Percentiles rank a stretch among this genome's conserved stretches.
Evolutionary conservation across 2,113 vertebrate genomes (phyloP).

Genomic region (Caranx ignobilis): DNA sequence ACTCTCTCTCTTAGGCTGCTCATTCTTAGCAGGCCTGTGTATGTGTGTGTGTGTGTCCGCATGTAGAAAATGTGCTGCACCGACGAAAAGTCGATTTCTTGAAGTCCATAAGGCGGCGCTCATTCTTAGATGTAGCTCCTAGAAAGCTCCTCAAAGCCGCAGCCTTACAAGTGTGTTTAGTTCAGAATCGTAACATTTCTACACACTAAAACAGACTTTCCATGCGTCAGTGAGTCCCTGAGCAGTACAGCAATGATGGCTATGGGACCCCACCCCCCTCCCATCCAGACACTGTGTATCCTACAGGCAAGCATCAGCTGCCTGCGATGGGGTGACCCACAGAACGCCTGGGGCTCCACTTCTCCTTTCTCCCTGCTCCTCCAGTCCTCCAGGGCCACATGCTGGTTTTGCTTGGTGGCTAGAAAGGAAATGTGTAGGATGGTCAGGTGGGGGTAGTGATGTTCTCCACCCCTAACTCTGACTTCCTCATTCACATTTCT

Average conservation of each 20-base stretch:
- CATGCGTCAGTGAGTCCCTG: conserved; percentile 53
- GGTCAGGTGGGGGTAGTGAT: not conserved
- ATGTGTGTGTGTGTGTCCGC: conserved; percentile 19
- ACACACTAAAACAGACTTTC: conserved; percentile 34
- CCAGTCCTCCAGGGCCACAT: conserved; percentile 30
- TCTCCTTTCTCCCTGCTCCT: conserved; percentile 57
- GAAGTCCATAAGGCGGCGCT: conserved; percentile 9
- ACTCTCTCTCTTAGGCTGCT: conserved; percentile 43
- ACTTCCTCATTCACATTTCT: conserved; percentile 25
- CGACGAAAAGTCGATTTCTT: conserved; percentile 13
- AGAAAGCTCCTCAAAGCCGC: conserved; percentile 29
- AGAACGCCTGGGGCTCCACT: conserved; percentile 58
- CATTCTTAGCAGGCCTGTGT: conserved; percentile 30
- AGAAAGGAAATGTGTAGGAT: not conserved
- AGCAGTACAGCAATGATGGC: conserved; percentile 55
- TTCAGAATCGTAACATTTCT: conserved; percentile 7
- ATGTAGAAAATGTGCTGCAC: conserved; percentile 30
- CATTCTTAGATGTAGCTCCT: conserved; percentile 17
- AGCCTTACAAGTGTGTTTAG: not conserved
- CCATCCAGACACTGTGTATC: conserved; percentile 47
- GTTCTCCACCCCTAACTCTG: conserved; percentile 20
- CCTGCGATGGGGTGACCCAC: conserved; percentile 66
- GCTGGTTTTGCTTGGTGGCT: conserved; percentile 32
- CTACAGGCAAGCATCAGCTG: conserved; percentile 65
- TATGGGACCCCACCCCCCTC: conserved; percentile 45